Base-by-base conservation (phyloP, 2,113 vertebrate species). In the Menidia beryllina region DNA sequence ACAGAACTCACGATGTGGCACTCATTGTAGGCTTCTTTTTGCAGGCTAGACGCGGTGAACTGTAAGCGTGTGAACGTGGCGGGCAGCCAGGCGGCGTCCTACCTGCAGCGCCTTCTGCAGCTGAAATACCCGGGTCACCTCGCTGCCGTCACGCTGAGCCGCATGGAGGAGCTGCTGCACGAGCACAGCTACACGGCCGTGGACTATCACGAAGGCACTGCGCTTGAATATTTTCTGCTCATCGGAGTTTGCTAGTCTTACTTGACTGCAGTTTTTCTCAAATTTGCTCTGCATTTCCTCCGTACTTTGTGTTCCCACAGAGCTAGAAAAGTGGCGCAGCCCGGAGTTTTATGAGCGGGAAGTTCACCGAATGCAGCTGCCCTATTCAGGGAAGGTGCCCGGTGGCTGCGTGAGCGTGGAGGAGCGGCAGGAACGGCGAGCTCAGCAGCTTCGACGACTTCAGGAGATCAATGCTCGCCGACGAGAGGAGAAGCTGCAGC, bases 111-210 rank as follows among this genome's bases (percentile, higher is more conserved):
- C 0, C 95, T 99, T 27, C 94, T 99, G 15, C 98, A 99, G 89
- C 94, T 99, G 2, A 99, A 99, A 69, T 99, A 99, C 50, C 98
- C 97, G 0, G 97, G 96, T 9, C 96, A 98, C 45, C 92, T 97
- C 1, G 92, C 95, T 0, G 95, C 96, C 48, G 93, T 98, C 78
- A 98, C 97, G 0, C 95, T 97, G 17, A 98, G 96, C 83, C 96
- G 97, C 25, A 96, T 97, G 95, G 98, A 99, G 87, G 97, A 99
- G 75, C 95, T 99, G 54, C 91, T 98, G 60, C 97, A 99, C 0
- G 94, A 96, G 41, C 97, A 98, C 78, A 97, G 97, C 89, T 99
- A 99, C 77, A 58, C 95, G 0, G 96, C 97, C 0, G 89, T 93
- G 26, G 96, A 99, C 86, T 99, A 99, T 9, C 90, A 84, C 7